These are phyloP conservation scores for Hemicentrotus pulcherrimus DNA, from an alignment of 35 echinoderm and acorn worm species.

Conservation along the genomic window DNA sequence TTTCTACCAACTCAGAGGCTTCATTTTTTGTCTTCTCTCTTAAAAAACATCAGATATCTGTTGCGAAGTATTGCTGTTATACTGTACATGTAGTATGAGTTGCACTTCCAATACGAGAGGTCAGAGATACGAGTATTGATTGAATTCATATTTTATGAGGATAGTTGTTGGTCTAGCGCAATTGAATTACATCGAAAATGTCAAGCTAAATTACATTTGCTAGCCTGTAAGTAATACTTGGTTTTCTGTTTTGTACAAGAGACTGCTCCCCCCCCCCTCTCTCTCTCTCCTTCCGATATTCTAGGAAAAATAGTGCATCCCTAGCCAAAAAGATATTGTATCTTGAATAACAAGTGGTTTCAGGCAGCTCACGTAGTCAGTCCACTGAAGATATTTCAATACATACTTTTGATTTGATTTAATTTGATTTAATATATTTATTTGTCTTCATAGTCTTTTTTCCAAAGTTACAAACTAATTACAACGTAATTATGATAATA, in stretches of 20 bases:
- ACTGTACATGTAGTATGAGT: too few species aligned
- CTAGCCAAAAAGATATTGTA: too few species aligned
- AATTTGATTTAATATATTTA: too few species aligned
- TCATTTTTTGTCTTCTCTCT: neutral
- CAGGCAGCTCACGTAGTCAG: too few species aligned
- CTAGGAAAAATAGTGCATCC: neutral
- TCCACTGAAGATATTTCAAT: too few species aligned
- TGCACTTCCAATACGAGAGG: neutral
- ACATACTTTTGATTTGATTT: too few species aligned
- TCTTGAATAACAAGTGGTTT: too few species aligned
- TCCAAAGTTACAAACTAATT: too few species aligned
- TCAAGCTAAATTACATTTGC: neutral
- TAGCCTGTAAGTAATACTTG: neutral
- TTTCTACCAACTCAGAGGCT: too few species aligned
- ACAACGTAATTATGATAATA: too few species aligned
- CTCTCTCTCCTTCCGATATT: neutral
- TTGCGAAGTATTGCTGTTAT: neutral
- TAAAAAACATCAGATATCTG: neutral
- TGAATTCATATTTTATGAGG: neutral
- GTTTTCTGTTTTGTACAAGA: neutral
- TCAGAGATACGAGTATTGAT: neutral
- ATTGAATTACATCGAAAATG: neutral
- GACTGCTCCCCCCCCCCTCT: neutral
- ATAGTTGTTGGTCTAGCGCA: neutral
- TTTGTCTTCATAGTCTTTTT: too few species aligned